These are phyloP conservation scores for Coranthus polyacanthus DNA, from an alignment of 2,797 vertebrate species.

Conservation along the genomic window DNA sequence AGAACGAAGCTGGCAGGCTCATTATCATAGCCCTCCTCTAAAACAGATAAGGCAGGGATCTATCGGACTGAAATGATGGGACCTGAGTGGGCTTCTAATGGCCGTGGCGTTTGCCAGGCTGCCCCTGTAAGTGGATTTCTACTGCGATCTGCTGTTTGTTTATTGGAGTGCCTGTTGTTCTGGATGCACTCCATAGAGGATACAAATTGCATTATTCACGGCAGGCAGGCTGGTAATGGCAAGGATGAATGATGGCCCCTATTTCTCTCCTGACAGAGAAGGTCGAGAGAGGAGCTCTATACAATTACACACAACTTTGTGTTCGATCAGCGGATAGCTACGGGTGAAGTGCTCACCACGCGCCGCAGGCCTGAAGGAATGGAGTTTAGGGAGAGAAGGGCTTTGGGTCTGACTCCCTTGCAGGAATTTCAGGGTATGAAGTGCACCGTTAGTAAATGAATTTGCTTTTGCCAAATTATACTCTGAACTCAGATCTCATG, in stretches of 20 bases:
- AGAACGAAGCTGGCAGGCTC: slow-evolving; percentile 67
- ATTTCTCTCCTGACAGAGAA: slow-evolving; percentile 85
- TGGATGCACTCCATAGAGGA: slow-evolving; percentile 87
- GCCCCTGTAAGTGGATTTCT: slow-evolving; percentile 83
- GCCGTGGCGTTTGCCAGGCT: slow-evolving; percentile 64
- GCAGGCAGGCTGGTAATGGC: slow-evolving; percentile 85
- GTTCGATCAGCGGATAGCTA: slow-evolving; percentile 73
- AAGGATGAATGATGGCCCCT: slow-evolving; percentile 85
- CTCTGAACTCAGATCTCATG: slow-evolving; percentile 44
- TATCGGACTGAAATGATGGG: slow-evolving; percentile 73
- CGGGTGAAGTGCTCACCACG: slow-evolving; percentile 58
- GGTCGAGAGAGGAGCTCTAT: slow-evolving; percentile 82
- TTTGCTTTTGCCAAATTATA: slow-evolving; percentile 59
- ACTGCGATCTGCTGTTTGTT: slow-evolving; percentile 84
- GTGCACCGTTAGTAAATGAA: slow-evolving; percentile 62
- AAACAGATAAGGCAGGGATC: slow-evolving; percentile 72
- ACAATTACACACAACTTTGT: slow-evolving; percentile 82
- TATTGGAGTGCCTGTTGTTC: slow-evolving; percentile 86
- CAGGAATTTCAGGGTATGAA: slow-evolving; percentile 49
- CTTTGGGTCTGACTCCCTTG: slow-evolving; percentile 37
- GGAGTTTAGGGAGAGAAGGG: slow-evolving; percentile 40
- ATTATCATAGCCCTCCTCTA: slow-evolving; percentile 69
- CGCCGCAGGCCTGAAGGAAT: slow-evolving; percentile 33
- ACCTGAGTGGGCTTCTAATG: slow-evolving; percentile 78
- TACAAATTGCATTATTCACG: slow-evolving; percentile 90